phyloP scores from a whole-genome alignment of 2,797 vertebrate species.

The Knipowitschia caucasica region DNA sequence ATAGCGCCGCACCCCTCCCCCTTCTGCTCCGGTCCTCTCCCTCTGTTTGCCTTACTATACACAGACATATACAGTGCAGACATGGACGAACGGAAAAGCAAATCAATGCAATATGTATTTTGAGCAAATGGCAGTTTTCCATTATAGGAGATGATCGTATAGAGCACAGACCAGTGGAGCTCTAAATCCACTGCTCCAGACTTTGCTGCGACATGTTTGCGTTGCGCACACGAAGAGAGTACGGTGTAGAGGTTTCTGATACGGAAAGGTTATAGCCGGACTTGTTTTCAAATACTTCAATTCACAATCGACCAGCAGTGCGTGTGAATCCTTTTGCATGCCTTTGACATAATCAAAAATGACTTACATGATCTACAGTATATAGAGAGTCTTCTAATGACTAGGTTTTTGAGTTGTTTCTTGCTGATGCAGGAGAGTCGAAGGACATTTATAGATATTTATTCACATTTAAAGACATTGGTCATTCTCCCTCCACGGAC shows the following conservation, averaged over 20 bases:
- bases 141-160: conserved; percentile 17
- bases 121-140: conserved; percentile 13
- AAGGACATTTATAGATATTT: too few relatives aligned
- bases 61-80: conserved; percentile 10
- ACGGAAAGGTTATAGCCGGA: too few relatives aligned
- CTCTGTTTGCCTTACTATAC: conserved; percentile 27
- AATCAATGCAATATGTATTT: conserved; percentile 47
- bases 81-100: conserved; percentile 12
- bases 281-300: neutral
- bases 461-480: too few relatives aligned
- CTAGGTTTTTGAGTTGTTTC: too few relatives aligned
- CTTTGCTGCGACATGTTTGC: neutral
- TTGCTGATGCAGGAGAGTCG: too few relatives aligned
- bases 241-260: neutral
- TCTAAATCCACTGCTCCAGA: neutral
- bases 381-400: too few relatives aligned
- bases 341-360: too few relatives aligned
- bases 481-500: too few relatives aligned
- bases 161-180: conserved; percentile 15
- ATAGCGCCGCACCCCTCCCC: conserved; percentile 28
- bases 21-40: conserved; percentile 21
- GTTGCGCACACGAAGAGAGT: neutral
- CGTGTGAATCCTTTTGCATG: too few relatives aligned
- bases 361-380: too few relatives aligned
- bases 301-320: too few relatives aligned